Evolutionary conservation across 2,888 invertebrate genomes (phyloP), one percentile per base, ranked within the genome.

Genomic region (Selenia dentaria): DNA sequence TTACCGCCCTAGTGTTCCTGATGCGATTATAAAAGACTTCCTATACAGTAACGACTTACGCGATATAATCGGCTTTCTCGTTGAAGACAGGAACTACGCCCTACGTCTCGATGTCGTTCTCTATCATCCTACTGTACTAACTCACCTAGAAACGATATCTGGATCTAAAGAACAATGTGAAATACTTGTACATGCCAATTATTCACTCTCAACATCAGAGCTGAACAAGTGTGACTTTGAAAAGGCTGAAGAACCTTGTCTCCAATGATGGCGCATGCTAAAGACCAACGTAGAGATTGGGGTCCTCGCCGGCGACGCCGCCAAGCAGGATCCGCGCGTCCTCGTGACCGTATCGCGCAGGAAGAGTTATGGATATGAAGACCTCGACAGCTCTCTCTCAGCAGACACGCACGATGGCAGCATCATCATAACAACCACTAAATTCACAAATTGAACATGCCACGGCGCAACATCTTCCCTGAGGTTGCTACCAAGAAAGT

Each of bases 321-420:
- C 1, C 74, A 78, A 20, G 55, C 72, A 0, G 64, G 72, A 37
- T 83, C 85, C 0, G 60, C 74, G 40, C 77, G 81, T 13, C 35
- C 70, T 2, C 70, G 75, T 9, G 60, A 62, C 1, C 79, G n/a
- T n/a, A n/a, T n/a, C n/a, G n/a, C n/a, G 80, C 38, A 73, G 87
- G 43, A 77, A 81, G 67, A 85, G 77, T 53, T 82, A 67, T 16
- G 80, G 73, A 0, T 92, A 92, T 49, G 92, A 92, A 39, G 93
- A 93, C 54, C 71, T 93, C 14, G 92, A 93, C 64, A 92, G 92
- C 54, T 92, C 93, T 0, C 70, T 93, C 29, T 93, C 93, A 0
- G 93, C 93, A 0, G 93, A 92, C 50, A 69, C 88, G 2, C 92
- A 92, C 0, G 93, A 93, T 41, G 70, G 83, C 16, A 92, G 92